Evolutionary conservation across 2,797 vertebrate genomes (phyloP), one percentile per base, ranked within the genome.

Genomic region (Parotocinclus haroldoi): DNA sequence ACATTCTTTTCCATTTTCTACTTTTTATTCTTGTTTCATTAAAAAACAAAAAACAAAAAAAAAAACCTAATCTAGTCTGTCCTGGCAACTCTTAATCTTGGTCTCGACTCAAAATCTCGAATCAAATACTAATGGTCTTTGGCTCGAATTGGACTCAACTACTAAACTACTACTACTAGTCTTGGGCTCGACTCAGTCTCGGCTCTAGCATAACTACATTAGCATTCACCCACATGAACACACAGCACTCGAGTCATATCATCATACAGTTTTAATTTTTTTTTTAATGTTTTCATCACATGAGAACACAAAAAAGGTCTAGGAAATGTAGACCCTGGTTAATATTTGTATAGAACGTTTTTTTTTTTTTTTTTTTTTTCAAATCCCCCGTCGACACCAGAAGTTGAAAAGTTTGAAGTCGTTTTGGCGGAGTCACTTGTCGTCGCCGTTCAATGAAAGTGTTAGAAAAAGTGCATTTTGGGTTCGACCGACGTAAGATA

Each of bases 241-340:
- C 19, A 51, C 9, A n/a, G 82, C 78, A 64, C 27, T 7, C 58
- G 68, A 78, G 72, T 72, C 69, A 68, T 80, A 80, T 87, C 79
- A 74, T 90, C 86, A 86, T 89, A 90, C 87, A 88, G 81, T 86
- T 90, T 91, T 91, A 90, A 89, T 91, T 88, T 82, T 63, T 57
- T 63, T 86, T 90, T 90, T 89, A 90, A 89, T 91, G 89, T 90
- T 91, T 89, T 82, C 87, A 90, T 91, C 88, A 91, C 90, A 90
- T 90, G 88, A 89, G 90, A 89, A 91, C 89, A 91, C 89, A 91
- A 87, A 77, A 87, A 19, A 85, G 87, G 81, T 89, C 88, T 89
- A 87, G 80, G 84, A 91, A 91, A 89, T 89, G 87, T 87, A 87
- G 89, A 92, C 78, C 89, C 88, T 86, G 56, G 76, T 81, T 72